Evolutionary conservation across 2,797 vertebrate species (phyloP).

Genomic region (Protonibea diacanthus): DNA sequence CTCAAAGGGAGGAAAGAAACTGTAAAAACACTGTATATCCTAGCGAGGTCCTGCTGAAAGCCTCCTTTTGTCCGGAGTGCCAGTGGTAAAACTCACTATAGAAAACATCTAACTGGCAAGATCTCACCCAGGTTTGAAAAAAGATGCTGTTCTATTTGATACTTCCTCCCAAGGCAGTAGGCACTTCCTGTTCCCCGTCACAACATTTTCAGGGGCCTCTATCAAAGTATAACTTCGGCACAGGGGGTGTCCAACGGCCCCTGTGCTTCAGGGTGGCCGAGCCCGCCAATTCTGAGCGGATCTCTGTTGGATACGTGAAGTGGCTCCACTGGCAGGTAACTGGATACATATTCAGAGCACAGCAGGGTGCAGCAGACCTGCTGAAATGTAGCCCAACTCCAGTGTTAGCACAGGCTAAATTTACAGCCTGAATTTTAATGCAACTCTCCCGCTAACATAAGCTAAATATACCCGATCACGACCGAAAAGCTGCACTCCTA

Average conservation of each 20-base stretch:
- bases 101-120: constrained; percentile 56
- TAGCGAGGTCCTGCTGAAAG: constrained; percentile 62
- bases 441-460: constrained; percentile 16
- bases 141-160: constrained; percentile 82
- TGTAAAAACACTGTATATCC: constrained; percentile 68
- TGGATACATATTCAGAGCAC: constrained; percentile 67
- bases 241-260: constrained; percentile 64
- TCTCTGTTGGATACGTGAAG: constrained; percentile 72
- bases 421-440: constrained; percentile 44
- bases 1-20: constrained; percentile 68
- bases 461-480: constrained; percentile 27
- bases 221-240: constrained; percentile 66
- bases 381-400: constrained; percentile 59
- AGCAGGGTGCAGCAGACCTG: constrained; percentile 57
- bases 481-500: constrained; percentile 28
- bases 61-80: constrained; percentile 65
- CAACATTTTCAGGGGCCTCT: constrained; percentile 81
- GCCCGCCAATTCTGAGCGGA: constrained; percentile 62
- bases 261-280: constrained; percentile 82
- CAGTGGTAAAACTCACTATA: constrained; percentile 57
- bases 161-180: constrained; percentile 83
- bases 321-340: constrained; percentile 73
- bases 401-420: constrained; percentile 59
- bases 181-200: constrained; percentile 82
- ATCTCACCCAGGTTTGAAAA: constrained; percentile 74